A percentile compares a stretch with the other conserved stretches of the same genome.
Conservation (phyloP, 2,888 invertebrate genomes). For the Cynaeus angustus region DNA sequence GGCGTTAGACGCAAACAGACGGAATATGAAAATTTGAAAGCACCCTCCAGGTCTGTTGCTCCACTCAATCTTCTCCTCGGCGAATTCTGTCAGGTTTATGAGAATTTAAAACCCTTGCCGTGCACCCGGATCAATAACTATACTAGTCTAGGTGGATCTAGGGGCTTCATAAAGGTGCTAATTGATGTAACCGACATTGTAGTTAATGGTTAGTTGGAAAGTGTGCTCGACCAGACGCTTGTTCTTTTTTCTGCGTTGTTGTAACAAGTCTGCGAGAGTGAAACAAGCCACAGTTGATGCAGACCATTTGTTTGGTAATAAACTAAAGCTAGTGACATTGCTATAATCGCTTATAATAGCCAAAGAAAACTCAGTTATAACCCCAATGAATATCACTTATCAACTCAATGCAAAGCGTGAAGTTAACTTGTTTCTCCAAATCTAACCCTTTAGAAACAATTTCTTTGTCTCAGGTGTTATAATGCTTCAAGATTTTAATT, state of each 20-base stretch:
- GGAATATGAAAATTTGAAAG: conserved; percentile 66
- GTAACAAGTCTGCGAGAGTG: too few relatives aligned
- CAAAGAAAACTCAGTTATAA: neutral
- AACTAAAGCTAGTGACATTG: too few relatives aligned
- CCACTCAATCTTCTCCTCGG: conserved; percentile 66
- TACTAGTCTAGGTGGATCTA: conserved; percentile 58
- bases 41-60: conserved; percentile 64
- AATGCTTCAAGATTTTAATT: conserved; percentile 29
- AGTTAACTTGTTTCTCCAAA: conserved; percentile 7
- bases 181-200: conserved; percentile 6
- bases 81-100: conserved; percentile 67
- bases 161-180: conserved; percentile 34
- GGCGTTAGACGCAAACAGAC: conserved; percentile 64
- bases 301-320: too few relatives aligned
- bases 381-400: neutral
- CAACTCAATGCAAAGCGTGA: conserved; percentile 9
- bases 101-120: conserved; percentile 68
- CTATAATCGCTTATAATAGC: too few relatives aligned
- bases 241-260: too few relatives aligned
- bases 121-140: conserved; percentile 61
- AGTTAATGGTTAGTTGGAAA: too few relatives aligned
- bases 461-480: conserved; percentile 28
- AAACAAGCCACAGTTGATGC: too few relatives aligned
- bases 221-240: too few relatives aligned
- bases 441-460: conserved; percentile 12